phyloP scores from a whole-genome alignment of 2,888 invertebrate genomes.

The Trachelus troglodyta region DNA sequence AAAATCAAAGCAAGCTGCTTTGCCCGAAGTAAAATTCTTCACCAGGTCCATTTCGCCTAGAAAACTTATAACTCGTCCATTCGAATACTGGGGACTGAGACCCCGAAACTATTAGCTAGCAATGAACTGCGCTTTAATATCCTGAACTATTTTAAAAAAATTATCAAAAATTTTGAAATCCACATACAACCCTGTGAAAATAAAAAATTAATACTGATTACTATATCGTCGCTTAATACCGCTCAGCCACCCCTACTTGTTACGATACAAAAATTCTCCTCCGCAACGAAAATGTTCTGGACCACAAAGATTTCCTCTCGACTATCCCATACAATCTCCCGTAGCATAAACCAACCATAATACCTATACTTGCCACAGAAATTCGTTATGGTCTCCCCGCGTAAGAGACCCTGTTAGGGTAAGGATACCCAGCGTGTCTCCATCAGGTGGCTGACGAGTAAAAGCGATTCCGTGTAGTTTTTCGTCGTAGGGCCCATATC shows the following conservation, averaged over 20 bases:
- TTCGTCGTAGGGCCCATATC: background rate
- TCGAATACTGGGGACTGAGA: background rate
- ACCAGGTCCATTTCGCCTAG: background rate
- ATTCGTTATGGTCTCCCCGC: background rate
- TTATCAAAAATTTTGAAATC: background rate
- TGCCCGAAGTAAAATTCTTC: background rate
- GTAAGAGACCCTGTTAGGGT: background rate
- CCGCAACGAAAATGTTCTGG: background rate
- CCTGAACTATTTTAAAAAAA: background rate
- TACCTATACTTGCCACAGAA: background rate
- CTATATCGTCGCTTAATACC: background rate
- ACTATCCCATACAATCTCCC: background rate
- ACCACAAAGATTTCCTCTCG: background rate
- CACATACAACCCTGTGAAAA: too few species aligned
- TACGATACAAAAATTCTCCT: background rate
- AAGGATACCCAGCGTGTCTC: background rate
- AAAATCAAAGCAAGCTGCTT: background rate
- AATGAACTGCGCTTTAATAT: too few species aligned
- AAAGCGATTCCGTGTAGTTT: slow-evolving; percentile 8
- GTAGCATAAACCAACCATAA: background rate
- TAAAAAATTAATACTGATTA: too few species aligned
- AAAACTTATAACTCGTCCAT: background rate
- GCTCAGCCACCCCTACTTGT: background rate
- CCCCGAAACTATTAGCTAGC: background rate
- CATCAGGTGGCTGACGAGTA: slow-evolving; percentile 13